Evolutionary conservation across 2,113 vertebrate genomes (phyloP), one percentile per base, ranked within the genome.

Genomic region (Thunnus thynnus): DNA sequence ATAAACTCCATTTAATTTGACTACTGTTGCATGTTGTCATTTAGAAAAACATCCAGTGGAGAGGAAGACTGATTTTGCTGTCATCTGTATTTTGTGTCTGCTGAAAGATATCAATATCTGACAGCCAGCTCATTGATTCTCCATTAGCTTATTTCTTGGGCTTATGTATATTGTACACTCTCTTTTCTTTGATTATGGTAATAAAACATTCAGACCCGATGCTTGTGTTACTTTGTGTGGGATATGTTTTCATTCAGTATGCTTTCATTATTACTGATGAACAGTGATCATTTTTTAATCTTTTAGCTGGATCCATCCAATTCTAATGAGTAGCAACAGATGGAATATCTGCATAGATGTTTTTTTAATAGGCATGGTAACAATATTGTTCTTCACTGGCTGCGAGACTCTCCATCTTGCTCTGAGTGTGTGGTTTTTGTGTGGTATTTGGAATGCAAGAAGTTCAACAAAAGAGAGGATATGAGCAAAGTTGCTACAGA

Each of bases 251-350:
- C 64, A 75, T 57, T 77, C 58, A 71, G 56, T 78, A 46, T 81
- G 70, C 77, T 83, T 88, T 81, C 71, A 90, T 88, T 83, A 89
- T 85, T 73, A 82, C 86, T 70, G 80, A 87, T 84, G 76, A 92
- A 91, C 81, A 80, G 81, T 87, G 72, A 89, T 90, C 56, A 84
- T 90, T 86, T 79, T 87, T 87, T 89, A 88, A 86, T 91, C 84
- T 86, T 75, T 67, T 69, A n/a, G 60, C 54, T 71, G 61, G 74
- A 89, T 83, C 67, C 27, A 65, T 88, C 78, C 78, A 86, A 78
- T 86, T 88, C 76, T 87, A 88, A 90, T 88, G 86, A 88, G 83
- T 25, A 50, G 85, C 73, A 85, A 76, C 87, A 89, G 88, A 92
- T 90, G 84, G 85, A 87, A 77, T 63, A 78, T 85, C 76, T 79